Base-by-base conservation (phyloP, 2,888 invertebrate species). In the Drosophila maculinotata region DNA sequence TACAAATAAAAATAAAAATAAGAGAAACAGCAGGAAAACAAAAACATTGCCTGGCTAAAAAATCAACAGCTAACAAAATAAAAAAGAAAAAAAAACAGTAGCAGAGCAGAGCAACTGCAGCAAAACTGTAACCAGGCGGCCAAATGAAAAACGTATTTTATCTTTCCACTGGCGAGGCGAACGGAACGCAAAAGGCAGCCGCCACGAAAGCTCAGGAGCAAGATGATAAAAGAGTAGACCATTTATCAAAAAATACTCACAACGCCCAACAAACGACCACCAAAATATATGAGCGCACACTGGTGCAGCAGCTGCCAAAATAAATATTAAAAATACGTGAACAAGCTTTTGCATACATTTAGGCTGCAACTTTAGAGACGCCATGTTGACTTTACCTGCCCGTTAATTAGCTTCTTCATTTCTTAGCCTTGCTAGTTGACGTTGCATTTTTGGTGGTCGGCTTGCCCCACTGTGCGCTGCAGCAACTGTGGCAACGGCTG, bases 121-220 rank as follows among this genome's bases (percentile, higher is more conserved):
- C 72, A 59, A 69, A 75, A 73, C 70, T 73, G 72, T 56, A 76
- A 76, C 80, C 83, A 80, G 69, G 69, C 73, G 74, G 76, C 68
- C 83, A 87, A 83, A 84, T 83, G 87, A 83, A 83, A 83, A 83
- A 87, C 82, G 85, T 87, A 83, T 83, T 83, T 83, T 83, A 87
- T 83, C 85, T 83, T 83, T 83, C 85, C 73, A 76, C 76, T 70
- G 60, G 66, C 66, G 71, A 70, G 60, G 73, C 66, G 74, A 73
- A 69, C 67, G 83, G 54, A 81, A 58, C 51, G 76, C 52, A 64
- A 69, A 79, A 68, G 44, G 58, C 45, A 25, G 45, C 58, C 23
- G 69, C 64, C 72, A 59, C 75, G 72, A 67, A 73, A 76, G 82
- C 82, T 87, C 82, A 83, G 79, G 71, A 87, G 85, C 82, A 80